Percentiles rank a stretch among this genome's conserved stretches.
Evolutionary conservation across 2,113 vertebrate genomes (phyloP).

Genomic region (Brevimyrus niger): DNA sequence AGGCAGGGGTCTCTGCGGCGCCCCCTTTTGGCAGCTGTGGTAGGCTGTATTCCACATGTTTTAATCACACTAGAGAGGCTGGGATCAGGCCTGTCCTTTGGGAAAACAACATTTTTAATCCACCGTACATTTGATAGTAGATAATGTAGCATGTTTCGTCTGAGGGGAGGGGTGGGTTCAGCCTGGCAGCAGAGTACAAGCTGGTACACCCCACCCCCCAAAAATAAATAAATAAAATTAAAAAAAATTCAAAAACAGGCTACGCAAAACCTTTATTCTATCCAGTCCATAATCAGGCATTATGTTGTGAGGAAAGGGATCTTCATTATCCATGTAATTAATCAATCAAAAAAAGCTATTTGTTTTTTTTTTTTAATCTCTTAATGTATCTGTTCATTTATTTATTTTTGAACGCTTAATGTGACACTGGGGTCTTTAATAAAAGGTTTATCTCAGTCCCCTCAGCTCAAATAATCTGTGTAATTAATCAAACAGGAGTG

Average conservation of each 20-base stretch:
- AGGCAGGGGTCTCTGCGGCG: not conserved
- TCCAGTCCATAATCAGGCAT: not conserved
- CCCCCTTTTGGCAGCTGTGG: not conserved
- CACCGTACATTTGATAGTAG: not conserved
- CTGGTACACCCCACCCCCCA: not conserved
- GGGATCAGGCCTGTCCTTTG: not conserved
- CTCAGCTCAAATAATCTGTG: not conserved
- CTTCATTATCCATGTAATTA: slow-evolving; percentile 9
- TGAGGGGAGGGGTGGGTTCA: not conserved
- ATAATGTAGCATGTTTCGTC: not conserved
- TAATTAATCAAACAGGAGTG: slow-evolving; percentile 10
- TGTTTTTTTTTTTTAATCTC: not conserved
- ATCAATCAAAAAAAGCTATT: not conserved
- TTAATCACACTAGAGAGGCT: not conserved
- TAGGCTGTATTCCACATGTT: not conserved
- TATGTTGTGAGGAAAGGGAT: not conserved
- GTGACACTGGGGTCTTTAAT: slow-evolving; percentile 7
- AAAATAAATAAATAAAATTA: too few relatives aligned
- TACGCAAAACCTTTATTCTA: not conserved
- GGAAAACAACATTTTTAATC: not conserved
- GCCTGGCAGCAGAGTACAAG: not conserved
- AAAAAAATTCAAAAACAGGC: too few relatives aligned
- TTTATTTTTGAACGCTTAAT: not conserved
- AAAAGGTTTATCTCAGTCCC: not conserved
- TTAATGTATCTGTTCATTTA: not conserved